Conservation (phyloP, 1,140 invertebrate species). For the Leptinotarsa defecta region DNA sequence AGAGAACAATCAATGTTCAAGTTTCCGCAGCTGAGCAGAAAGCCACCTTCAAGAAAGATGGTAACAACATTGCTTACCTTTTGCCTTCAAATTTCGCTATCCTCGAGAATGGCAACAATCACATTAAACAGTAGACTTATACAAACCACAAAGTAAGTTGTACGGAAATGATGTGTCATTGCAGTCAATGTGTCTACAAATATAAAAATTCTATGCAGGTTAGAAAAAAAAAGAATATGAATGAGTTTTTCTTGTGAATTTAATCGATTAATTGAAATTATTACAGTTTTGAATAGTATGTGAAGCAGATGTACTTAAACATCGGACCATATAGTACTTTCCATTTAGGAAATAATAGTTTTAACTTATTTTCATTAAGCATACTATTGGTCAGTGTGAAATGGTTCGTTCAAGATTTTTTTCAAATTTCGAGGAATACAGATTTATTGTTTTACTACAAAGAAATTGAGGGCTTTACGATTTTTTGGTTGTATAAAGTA, state of each 20-base stretch:
- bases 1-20: conserved; percentile 66
- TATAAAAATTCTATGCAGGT: not conserved
- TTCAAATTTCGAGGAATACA: no score
- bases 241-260: not conserved
- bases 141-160: not conserved
- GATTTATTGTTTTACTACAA: no score
- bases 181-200: not conserved
- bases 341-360: no score
- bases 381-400: no score
- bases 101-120: conserved; percentile 50
- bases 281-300: not conserved
- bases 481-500: conserved; percentile 7
- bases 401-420: no score
- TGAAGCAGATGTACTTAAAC: not conserved
- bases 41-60: conserved; percentile 68
- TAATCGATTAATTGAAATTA: not conserved
- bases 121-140: conserved; percentile 42
- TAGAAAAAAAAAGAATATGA: not conserved
- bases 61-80: conserved; percentile 61
- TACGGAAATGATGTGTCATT: not conserved
- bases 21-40: conserved; percentile 62
- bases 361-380: no score
- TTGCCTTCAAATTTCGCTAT: conserved; percentile 60
- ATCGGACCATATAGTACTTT: not conserved
- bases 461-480: no score